These are phyloP conservation scores for Temnothorax longispinosus DNA, from an alignment of 1,140 invertebrate genomes.

Conservation along the genomic window DNA sequence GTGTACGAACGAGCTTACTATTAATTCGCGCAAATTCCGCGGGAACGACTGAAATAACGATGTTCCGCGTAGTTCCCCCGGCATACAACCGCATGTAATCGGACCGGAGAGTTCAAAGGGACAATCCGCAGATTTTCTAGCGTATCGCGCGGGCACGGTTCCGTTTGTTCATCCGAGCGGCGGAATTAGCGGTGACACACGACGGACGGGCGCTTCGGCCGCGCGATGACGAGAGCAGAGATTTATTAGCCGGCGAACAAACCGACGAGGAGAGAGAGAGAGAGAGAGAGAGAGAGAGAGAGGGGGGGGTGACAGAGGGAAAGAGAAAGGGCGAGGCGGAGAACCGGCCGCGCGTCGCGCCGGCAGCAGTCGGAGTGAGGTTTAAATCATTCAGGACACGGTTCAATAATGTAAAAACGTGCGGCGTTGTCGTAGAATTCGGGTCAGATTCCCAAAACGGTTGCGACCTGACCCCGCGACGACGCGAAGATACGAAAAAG, in stretches of 20 bases:
- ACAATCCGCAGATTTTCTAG: constrained; percentile 53
- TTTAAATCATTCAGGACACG: constrained; percentile 70
- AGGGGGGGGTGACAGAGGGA: constrained; percentile 13
- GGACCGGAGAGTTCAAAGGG: constrained; percentile 39
- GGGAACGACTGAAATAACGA: constrained; percentile 28
- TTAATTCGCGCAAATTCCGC: constrained; percentile 41
- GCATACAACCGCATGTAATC: constrained; percentile 38
- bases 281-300: no score
- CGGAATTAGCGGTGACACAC: constrained; percentile 69
- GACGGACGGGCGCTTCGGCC: constrained; percentile 55
- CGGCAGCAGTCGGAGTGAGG: constrained; percentile 36
- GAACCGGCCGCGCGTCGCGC: constrained; percentile 1
- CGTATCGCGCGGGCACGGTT: constrained; percentile 37
- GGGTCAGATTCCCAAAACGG: constrained; percentile 71
- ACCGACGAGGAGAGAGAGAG: neutral
- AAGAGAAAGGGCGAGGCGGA: constrained; percentile 42
- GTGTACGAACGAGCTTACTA: constrained; percentile 27
- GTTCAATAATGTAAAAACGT: constrained; percentile 71
- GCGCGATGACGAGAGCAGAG: constrained; percentile 53
- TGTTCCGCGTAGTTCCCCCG: constrained; percentile 25
- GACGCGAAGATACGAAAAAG: neutral
- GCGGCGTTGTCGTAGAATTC: constrained; percentile 62
- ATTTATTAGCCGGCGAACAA: constrained; percentile 66
- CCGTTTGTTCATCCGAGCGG: constrained; percentile 64
- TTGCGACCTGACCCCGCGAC: constrained; percentile 57